phyloP scores from a whole-genome alignment of 2,797 vertebrate species.

The Setipinna tenuifilis region DNA sequence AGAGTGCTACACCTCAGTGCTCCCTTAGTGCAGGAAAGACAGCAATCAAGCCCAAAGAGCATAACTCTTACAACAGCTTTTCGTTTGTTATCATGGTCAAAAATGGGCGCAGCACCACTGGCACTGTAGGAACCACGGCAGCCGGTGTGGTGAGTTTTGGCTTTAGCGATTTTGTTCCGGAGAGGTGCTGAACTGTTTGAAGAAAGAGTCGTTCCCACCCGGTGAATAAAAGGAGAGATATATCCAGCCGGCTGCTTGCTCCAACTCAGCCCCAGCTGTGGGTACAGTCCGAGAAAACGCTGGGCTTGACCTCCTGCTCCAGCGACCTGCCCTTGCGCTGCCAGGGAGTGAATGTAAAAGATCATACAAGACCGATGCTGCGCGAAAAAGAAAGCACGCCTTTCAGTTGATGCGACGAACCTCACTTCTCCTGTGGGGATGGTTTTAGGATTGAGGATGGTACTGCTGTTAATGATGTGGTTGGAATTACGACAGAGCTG shows the following conservation, averaged over 20 bases:
- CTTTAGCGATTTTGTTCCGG: neutral
- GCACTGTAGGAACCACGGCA: neutral
- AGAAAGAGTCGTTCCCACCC: neutral
- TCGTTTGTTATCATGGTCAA: slow-evolving; percentile 22
- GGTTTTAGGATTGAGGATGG: neutral
- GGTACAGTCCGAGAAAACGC: slow-evolving; percentile 70
- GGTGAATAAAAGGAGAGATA: neutral
- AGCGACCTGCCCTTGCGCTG: slow-evolving; percentile 67
- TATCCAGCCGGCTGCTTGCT: slow-evolving; percentile 29
- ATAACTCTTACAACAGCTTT: slow-evolving; percentile 24
- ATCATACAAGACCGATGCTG: slow-evolving; percentile 50
- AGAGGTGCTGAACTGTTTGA: neutral
- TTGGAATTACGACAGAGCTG: slow-evolving; percentile 71
- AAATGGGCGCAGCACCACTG: neutral
- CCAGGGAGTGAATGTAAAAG: slow-evolving; percentile 54
- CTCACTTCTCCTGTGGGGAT: slow-evolving; percentile 56
- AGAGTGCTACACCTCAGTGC: slow-evolving; percentile 52
- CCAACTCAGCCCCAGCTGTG: slow-evolving; percentile 70
- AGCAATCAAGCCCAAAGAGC: slow-evolving; percentile 18
- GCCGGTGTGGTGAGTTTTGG: slow-evolving; percentile 1
- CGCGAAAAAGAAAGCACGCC: slow-evolving; percentile 63
- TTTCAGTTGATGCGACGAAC: slow-evolving; percentile 71
- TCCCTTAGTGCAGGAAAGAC: slow-evolving; percentile 14
- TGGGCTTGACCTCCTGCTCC: slow-evolving; percentile 71
- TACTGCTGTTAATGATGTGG: slow-evolving; percentile 65